phyloP scores from a whole-genome alignment of 2,113 vertebrate genomes.

The Poecile atricapillus region DNA sequence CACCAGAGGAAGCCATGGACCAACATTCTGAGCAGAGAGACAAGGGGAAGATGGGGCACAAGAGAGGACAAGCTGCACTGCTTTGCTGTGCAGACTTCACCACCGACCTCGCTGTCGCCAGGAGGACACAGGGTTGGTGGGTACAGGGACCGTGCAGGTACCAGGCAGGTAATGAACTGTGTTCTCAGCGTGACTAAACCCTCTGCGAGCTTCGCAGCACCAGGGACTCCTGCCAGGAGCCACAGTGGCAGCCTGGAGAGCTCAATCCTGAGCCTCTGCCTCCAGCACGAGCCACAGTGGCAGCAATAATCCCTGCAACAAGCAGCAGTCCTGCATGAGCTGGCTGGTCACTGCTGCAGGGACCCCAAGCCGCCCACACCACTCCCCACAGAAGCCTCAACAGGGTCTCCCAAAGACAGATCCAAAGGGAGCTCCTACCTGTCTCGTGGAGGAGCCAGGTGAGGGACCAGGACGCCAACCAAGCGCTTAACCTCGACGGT shows the following conservation, averaged over 20 bases:
- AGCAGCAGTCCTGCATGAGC: accelerated
- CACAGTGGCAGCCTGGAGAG: neutral
- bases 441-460: neutral
- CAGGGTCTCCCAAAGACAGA: neutral
- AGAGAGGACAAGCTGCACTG: neutral
- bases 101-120: accelerated
- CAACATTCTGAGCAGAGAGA: accelerated
- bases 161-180: accelerated
- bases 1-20: accelerated
- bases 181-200: neutral
- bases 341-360: neutral
- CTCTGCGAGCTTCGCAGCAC: accelerated
- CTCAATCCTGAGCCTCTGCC: neutral
- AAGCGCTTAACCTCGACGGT: neutral
- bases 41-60: accelerated
- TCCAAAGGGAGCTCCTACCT: neutral
- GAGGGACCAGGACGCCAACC: neutral
- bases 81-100: neutral
- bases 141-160: neutral
- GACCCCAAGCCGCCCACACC: accelerated
- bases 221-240: neutral
- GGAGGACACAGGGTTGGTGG: accelerated
- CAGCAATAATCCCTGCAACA: neutral
- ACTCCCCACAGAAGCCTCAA: neutral
- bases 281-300: accelerated